Evolutionary conservation across 2,888 invertebrate species (phyloP), one percentile per base, ranked within the genome.

Genomic region (Aporophyla nigra): DNA sequence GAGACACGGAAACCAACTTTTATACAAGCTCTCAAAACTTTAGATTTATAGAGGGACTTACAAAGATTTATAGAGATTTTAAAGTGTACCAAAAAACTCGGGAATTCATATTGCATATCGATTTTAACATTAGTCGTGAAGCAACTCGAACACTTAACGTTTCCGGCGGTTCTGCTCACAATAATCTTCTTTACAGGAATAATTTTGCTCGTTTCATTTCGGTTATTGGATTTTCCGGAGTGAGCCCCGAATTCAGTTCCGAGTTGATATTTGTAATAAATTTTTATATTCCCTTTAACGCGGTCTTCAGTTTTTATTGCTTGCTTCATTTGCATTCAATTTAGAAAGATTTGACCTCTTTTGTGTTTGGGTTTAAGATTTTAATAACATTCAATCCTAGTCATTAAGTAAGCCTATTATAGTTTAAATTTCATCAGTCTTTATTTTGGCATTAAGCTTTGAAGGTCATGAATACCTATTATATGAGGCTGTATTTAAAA

Each of bases 221-320:
- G 88, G 92, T 94, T 94, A 94, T 95, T 93, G 92, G 92, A 92
- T 94, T 93, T 92, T 89, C 91, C 89, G 87, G 84, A 87, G 89
- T 66, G 74, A 86, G 87, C 80, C 83, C 87, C 82, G 78, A 86
- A 88, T 90, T 88, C 85, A 86, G 84, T 89, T 89, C 90, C 81
- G 82, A 91, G 90, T 93, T 93, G 92, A 93, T 93, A 93, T 94
- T 94, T 93, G 94, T 92, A 92, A 95, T 95, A 93, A 94, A 91
- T 93, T 94, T 94, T 94, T 94, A 94, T 94, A 89, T 82, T 86
- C 87, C 86, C 87, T 84, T 91, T 91, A 91, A 91, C 88, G 91
- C 85, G 85, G 89, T 89, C 89, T 87, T 91, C 83, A 86, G 82
- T 91, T 93, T 93, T 93, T 93, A 93, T 93, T 91, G 86, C 90